phyloP scores from a whole-genome alignment of 2,113 vertebrate species.

The Vidua chalybeata region DNA sequence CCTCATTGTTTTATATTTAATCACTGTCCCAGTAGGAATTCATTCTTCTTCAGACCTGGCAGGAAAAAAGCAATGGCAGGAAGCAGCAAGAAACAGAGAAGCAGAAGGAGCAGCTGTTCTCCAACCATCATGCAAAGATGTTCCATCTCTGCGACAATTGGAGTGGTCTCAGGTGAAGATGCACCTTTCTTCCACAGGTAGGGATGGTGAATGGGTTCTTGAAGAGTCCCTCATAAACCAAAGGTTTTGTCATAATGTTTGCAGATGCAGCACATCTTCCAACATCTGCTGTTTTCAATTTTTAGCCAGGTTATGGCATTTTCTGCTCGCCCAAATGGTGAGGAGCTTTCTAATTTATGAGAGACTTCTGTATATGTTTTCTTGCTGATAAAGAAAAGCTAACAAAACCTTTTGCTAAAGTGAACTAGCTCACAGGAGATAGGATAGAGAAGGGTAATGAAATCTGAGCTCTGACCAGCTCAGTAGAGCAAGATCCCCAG shows the following conservation, averaged over 20 bases:
- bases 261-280: not conserved
- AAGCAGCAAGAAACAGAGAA: not conserved
- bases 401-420: not conserved
- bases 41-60: not conserved
- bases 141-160: not conserved
- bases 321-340: not conserved
- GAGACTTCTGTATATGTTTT: not conserved
- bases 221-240: not conserved
- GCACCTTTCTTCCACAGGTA: not conserved
- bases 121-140: not conserved
- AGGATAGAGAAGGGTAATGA: not conserved
- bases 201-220: fast-evolving
- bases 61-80: not conserved
- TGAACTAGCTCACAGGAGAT: not conserved
- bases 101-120: not conserved
- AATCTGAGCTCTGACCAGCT: not conserved
- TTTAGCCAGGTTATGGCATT: not conserved
- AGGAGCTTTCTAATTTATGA: not conserved
- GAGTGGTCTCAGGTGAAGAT: not conserved
- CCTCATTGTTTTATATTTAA: not conserved
- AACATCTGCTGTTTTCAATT: not conserved
- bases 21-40: not conserved
- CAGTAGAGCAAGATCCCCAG: not conserved
- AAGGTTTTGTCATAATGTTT: not conserved
- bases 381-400: not conserved